A percentile compares a stretch with the other conserved stretches of the same genome.
phyloP scores from a whole-genome alignment of 53 echinoderm and acorn worm species.

The Stichopus horrens region DNA sequence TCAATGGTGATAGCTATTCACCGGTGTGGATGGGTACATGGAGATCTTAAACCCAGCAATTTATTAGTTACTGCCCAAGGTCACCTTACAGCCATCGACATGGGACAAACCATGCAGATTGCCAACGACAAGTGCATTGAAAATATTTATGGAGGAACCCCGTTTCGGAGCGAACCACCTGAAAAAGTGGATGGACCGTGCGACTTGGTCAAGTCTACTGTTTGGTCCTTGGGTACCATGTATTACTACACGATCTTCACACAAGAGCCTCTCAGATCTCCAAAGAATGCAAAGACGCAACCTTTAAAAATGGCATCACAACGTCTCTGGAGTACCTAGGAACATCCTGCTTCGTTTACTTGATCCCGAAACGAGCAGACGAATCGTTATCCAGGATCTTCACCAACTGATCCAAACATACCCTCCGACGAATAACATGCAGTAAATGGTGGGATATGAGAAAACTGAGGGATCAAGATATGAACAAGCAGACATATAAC shows the following conservation, averaged over 20 bases:
- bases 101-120: not conserved
- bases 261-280: not conserved
- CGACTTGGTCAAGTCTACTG: constrained; percentile 25
- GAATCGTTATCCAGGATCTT: not conserved
- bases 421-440: not conserved
- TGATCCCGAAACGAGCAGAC: not conserved
- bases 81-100: constrained; percentile 8
- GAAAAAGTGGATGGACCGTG: not conserved
- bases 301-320: not conserved
- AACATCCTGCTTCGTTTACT: not conserved
- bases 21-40: constrained; percentile 11
- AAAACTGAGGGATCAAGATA: too few relatives aligned
- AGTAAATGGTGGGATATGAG: not conserved
- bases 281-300: not conserved
- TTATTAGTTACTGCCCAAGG: constrained; percentile 1
- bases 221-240: constrained; percentile 9
- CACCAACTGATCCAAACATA: not conserved
- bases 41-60: not conserved
- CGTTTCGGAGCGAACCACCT: not conserved
- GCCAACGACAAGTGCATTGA: not conserved
- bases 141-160: not conserved
- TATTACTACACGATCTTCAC: constrained; percentile 15
- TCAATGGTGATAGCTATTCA: constrained; percentile 21
- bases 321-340: not conserved
- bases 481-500: too few relatives aligned